phyloP scores from a whole-genome alignment of 1,140 invertebrate genomes.

The Drosophila mayri region DNA sequence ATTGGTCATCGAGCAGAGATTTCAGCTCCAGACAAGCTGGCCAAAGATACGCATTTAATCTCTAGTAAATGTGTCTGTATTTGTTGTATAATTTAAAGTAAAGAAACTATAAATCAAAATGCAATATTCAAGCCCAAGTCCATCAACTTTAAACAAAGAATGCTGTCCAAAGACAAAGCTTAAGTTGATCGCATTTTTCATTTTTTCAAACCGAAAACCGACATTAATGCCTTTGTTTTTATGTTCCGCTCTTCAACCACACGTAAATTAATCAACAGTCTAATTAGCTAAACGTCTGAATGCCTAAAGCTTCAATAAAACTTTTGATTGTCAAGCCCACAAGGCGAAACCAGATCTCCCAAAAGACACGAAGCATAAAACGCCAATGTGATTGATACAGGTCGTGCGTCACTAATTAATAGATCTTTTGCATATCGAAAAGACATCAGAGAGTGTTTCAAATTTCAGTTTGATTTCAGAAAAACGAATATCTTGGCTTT shows the following conservation, averaged over 20 bases:
- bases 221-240: slow-evolving; percentile 16
- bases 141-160: slow-evolving; percentile 3
- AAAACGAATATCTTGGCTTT: slow-evolving; percentile 13
- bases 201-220: neutral
- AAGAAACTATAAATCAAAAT: neutral
- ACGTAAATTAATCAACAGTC: slow-evolving; percentile 48
- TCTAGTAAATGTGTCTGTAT: neutral
- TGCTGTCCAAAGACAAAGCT: slow-evolving; percentile 1
- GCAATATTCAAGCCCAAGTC: neutral
- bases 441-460: slow-evolving; percentile 7
- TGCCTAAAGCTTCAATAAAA: slow-evolving; percentile 61
- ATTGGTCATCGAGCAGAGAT: slow-evolving; percentile 11
- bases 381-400: slow-evolving; percentile 48
- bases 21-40: slow-evolving; percentile 3
- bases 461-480: neutral
- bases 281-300: slow-evolving; percentile 68
- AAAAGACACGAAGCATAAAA: slow-evolving; percentile 26
- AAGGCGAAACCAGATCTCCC: slow-evolving; percentile 39
- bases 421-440: slow-evolving; percentile 34
- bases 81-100: too few species aligned
- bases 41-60: slow-evolving; percentile 10
- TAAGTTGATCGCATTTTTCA: neutral
- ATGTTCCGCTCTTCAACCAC: slow-evolving; percentile 29
- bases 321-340: slow-evolving; percentile 28
- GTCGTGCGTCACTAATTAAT: slow-evolving; percentile 42